Evolutionary conservation across 2,888 invertebrate genomes (phyloP).

Genomic region (Piscicola geometra): DNA sequence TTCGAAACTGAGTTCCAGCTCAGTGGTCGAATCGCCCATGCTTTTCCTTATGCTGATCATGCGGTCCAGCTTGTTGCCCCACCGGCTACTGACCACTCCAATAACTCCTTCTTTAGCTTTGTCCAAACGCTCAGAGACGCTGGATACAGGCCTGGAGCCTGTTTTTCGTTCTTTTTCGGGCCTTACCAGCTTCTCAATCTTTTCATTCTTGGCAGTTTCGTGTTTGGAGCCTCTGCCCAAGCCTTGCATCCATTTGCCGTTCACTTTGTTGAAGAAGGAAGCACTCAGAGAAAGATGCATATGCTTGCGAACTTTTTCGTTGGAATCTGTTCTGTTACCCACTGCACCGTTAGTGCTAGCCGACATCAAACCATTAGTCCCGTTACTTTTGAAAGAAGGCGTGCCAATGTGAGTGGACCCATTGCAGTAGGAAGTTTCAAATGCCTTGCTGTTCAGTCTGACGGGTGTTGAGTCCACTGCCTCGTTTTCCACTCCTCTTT

Average conservation of each 20-base stretch:
- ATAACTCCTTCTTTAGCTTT: too few relatives aligned
- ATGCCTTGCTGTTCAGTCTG: too few relatives aligned
- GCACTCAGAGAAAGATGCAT: background rate
- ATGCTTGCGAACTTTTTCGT: background rate
- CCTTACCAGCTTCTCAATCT: background rate
- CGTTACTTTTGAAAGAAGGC: too few relatives aligned
- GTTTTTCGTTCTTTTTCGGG: too few relatives aligned
- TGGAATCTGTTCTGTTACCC: background rate
- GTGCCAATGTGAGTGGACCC: too few relatives aligned
- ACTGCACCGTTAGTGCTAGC: background rate
- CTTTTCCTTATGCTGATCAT: conserved; percentile 25
- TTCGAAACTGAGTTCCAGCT: conserved; percentile 28
- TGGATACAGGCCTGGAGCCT: background rate
- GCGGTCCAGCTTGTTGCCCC: conserved; percentile 7
- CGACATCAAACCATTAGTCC: background rate
- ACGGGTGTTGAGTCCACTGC: conserved; percentile 20
- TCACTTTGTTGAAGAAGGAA: background rate
- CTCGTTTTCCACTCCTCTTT: conserved; percentile 29
- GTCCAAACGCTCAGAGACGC: background rate
- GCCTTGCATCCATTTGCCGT: background rate
- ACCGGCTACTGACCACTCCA: background rate
- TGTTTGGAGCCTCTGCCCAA: background rate
- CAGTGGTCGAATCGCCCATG: conserved; percentile 26
- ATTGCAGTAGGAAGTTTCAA: too few relatives aligned
- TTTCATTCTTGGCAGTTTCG: background rate